Evolutionary conservation across 2,797 vertebrate species (phyloP), one percentile per base, ranked within the genome.

Genomic region (Malurus splendens): DNA sequence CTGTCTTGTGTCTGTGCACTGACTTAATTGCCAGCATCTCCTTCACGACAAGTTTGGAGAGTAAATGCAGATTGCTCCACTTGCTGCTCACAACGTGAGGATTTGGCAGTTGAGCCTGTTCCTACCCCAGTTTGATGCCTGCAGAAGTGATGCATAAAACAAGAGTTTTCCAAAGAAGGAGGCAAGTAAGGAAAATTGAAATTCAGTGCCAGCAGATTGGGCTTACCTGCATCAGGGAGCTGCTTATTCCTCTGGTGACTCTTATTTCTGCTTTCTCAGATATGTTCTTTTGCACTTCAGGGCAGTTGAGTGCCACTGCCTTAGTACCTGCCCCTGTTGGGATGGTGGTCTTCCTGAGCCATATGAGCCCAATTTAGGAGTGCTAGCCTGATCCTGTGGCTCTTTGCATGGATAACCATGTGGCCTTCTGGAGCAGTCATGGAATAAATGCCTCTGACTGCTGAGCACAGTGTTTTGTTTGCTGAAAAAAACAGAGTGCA

Each of bases 21-120:
- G 77, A 76, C 71, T 39, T 91, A 54, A 73, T 54, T 76, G 60
- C 47, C 60, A 59, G 57, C 70, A 73, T 93, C 41, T 94, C 56
- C 70, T 94, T 74, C 3, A 1, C 1, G 2, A 56, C 38, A 22
- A 65, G 68, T 68, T 41, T 66, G 71, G 41, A 51, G 70, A 41
- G 45, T 62, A 47, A 80, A 38, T 52, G 76, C 47, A 88, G 72
- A 36, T 85, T 65, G 56, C 45, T 62, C 36, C n/a, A 18, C 60
- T 45, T 76, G 71, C 41, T 64, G 39, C n/a, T 90, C 88, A 45
- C 47, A 45, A 12, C 0, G 1, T 33, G 88, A 55, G 65, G n/a
- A 33, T 44, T 72, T 71, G 44, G 78, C 86, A 77, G 72, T 47
- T 54, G 23, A 80, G 65, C 61, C 59, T 51, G 39, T 77, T 82